Base-by-base conservation (phyloP, 2,888 invertebrate species). In the Eretmocerus hayati region DNA sequence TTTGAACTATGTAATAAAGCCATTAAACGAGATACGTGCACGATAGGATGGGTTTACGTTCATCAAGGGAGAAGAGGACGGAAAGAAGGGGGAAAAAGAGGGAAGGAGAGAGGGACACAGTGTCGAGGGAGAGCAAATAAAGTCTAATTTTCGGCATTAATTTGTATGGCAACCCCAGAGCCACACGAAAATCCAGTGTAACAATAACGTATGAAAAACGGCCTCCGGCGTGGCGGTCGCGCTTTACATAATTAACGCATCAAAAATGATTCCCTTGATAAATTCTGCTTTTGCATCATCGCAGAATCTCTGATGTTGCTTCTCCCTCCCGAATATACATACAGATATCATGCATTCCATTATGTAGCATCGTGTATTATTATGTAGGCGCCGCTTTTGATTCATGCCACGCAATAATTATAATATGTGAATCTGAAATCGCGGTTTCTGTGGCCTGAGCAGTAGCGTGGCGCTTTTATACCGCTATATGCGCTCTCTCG, bases 371-470 rank as follows among this genome's bases (percentile, higher is more conserved):
- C n/a, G n/a, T n/a, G n/a, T n/a, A n/a, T n/a, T n/a, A n/a, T n/a
- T n/a, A n/a, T n/a, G n/a, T n/a, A n/a, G n/a, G n/a, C n/a, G n/a
- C n/a, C n/a, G n/a, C n/a, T n/a, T n/a, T n/a, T n/a, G n/a, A n/a
- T n/a, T n/a, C n/a, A n/a, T n/a, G n/a, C n/a, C n/a, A 44, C 2
- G 45, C 38, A 41, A 45, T 50, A 50, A 50, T 50, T 50, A 50
- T 42, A 36, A 37, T 5, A n/a, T n/a, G n/a, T 26, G 41, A 42
- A 45, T 41, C 32, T 31, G 41, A 49, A 18, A 26, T 44, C 30
- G n/a, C 36, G 42, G 42, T 35, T 11, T 11, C 26, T 32, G 32
- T 42, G 16, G 42, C 32, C 20, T 13, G 3, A 11, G 18, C 4
- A 13, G 19, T 3, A 15, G 21, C 32, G 5, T 18, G 6, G 19